Evolutionary conservation across 2,888 invertebrate genomes (phyloP).

Genomic region (Ommatoiulus sabulosus): DNA sequence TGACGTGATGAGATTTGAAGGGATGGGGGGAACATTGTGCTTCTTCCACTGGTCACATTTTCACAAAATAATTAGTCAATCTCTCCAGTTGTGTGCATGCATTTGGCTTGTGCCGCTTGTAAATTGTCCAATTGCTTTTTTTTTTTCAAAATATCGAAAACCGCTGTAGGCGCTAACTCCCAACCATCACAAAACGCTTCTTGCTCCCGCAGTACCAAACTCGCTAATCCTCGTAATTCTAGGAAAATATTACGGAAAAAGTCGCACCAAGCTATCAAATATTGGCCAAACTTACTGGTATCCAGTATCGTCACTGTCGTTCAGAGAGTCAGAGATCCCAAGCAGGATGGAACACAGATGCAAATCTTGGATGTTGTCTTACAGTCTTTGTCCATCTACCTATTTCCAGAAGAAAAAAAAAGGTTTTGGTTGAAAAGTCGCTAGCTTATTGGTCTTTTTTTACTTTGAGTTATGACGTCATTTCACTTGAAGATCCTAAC

Average conservation of each 20-base stretch:
- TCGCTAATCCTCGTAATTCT: background rate
- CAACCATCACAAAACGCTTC: background rate
- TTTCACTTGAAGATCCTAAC: background rate
- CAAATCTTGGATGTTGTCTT: background rate
- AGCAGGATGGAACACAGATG: background rate
- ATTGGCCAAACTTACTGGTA: background rate
- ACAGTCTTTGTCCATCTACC: background rate
- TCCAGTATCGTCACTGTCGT: slow-evolving; percentile 6
- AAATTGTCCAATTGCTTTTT: slow-evolving; percentile 3
- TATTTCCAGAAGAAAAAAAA: background rate
- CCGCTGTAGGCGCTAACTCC: background rate
- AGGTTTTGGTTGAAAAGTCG: background rate
- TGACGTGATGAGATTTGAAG: background rate
- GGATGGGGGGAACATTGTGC: background rate
- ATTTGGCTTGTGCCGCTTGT: slow-evolving; percentile 27
- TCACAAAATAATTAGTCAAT: background rate
- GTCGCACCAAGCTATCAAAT: background rate
- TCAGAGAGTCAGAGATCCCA: background rate
- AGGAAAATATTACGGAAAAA: background rate
- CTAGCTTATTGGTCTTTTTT: background rate
- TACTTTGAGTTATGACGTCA: background rate
- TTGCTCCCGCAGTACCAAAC: background rate
- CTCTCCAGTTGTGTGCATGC: slow-evolving; percentile 30
- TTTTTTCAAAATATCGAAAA: background rate
- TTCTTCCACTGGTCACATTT: slow-evolving; percentile 10